These are phyloP conservation scores for Drosophila anceps DNA, from an alignment of 2,888 invertebrate species.

Conservation along the genomic window DNA sequence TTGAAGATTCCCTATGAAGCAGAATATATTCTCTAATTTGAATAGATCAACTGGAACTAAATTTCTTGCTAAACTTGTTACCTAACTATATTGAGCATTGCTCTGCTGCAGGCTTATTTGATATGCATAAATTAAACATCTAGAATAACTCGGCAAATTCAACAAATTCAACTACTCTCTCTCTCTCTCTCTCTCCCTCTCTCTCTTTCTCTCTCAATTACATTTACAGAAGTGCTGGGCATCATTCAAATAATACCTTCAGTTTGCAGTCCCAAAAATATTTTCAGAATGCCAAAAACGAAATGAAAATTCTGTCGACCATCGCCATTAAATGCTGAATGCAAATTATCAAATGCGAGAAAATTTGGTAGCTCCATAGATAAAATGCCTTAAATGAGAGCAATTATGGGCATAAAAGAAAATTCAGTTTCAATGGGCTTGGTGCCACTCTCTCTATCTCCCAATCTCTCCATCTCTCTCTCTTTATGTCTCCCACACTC, in stretches of 20 bases:
- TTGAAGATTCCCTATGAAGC: background rate
- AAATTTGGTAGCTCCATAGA: conserved; percentile 12
- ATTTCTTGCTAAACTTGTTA: background rate
- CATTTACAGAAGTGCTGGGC: background rate
- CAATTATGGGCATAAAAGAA: conserved; percentile 48
- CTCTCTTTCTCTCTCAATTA: too few species aligned
- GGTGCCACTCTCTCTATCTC: conserved; percentile 4
- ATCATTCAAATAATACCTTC: background rate
- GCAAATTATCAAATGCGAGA: conserved; percentile 30
- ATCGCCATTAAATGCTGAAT: conserved; percentile 27
- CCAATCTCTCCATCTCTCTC: conserved; percentile 3
- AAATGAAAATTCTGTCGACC: conserved; percentile 14
- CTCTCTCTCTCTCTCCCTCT: too few species aligned
- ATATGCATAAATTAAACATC: background rate
- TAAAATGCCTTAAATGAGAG: conserved; percentile 20
- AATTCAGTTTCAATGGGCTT: conserved; percentile 28
- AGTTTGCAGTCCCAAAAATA: background rate
- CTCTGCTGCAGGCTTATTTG: background rate
- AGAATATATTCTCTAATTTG: background rate
- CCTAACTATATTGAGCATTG: background rate
- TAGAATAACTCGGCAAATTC: background rate
- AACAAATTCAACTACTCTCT: background rate
- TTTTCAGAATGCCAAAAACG: conserved; percentile 18
- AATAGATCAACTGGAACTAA: background rate
- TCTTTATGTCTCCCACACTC: conserved; percentile 2